phyloP scores from a whole-genome alignment of 1,140 invertebrate genomes.

The Zaprionus taronus region DNA sequence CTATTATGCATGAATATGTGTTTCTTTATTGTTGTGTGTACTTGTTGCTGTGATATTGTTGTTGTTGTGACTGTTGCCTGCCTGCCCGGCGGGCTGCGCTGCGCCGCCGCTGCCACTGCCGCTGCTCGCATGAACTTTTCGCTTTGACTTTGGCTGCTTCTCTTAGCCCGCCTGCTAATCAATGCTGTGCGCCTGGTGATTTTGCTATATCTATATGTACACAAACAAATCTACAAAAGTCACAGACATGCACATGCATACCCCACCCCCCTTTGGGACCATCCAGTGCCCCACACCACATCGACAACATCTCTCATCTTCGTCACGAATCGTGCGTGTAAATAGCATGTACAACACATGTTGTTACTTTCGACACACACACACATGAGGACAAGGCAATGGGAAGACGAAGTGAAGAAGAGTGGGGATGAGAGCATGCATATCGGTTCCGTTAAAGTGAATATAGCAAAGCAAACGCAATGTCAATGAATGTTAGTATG shows the following conservation, averaged over 20 bases:
- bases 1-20: conserved; percentile 61
- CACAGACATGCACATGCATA: conserved; percentile 66
- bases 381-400: background rate
- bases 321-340: conserved; percentile 73
- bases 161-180: conserved; percentile 73
- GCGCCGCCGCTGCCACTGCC: background rate
- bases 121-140: conserved; percentile 74
- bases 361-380: conserved; percentile 15
- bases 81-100: conserved; percentile 52
- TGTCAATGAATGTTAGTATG: background rate
- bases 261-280: background rate
- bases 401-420: background rate
- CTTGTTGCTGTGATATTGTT: conserved; percentile 68
- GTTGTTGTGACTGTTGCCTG: conserved; percentile 52
- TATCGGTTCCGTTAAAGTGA: conserved; percentile 38
- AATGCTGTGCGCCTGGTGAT: conserved; percentile 79
- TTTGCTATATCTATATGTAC: conserved; percentile 83
- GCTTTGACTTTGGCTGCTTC: conserved; percentile 63
- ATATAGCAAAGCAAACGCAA: background rate
- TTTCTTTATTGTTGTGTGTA: conserved; percentile 82
- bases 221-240: conserved; percentile 83
- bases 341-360: conserved; percentile 74
- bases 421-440: conserved; percentile 30
- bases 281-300: background rate
- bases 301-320: conserved; percentile 1